Conservation (phyloP, 1,140 invertebrate species). For the Penaeus vannamei region DNA sequence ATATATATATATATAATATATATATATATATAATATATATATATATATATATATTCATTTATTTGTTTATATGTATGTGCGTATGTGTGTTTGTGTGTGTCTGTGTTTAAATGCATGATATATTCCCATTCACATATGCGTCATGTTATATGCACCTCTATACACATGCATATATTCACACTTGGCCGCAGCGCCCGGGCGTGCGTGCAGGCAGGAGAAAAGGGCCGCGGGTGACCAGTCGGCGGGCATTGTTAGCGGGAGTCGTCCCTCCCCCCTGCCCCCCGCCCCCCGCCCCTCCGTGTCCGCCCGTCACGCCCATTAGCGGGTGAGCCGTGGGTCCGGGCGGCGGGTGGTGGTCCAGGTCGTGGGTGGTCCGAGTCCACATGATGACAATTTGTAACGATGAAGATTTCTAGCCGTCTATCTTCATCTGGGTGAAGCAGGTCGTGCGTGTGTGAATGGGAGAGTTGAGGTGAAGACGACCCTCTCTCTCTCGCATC, state of each 20-base stretch:
- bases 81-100: neutral
- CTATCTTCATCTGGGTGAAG: slow-evolving; percentile 60
- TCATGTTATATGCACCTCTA: neutral
- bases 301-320: slow-evolving; percentile 61
- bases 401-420: slow-evolving; percentile 63
- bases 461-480: neutral
- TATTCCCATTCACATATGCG: neutral
- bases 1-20: slow-evolving; percentile 27
- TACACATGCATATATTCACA: neutral
- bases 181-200: neutral
- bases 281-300: slow-evolving; percentile 4
- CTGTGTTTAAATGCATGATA: neutral
- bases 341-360: slow-evolving; percentile 1
- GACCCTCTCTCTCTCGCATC: too few species aligned
- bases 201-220: slow-evolving; percentile 14
- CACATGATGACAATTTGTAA: slow-evolving; percentile 18
- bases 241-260: slow-evolving; percentile 59
- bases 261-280: neutral
- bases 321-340: slow-evolving; percentile 50
- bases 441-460: neutral
- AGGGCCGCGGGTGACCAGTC: slow-evolving; percentile 7
- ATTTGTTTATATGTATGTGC: neutral
- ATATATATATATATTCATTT: neutral
- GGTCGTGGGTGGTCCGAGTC: slow-evolving; percentile 56
- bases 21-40: too few species aligned